These are phyloP conservation scores for Lasioglossum villosulum DNA, from an alignment of 2,888 invertebrate species.

Conservation along the genomic window DNA sequence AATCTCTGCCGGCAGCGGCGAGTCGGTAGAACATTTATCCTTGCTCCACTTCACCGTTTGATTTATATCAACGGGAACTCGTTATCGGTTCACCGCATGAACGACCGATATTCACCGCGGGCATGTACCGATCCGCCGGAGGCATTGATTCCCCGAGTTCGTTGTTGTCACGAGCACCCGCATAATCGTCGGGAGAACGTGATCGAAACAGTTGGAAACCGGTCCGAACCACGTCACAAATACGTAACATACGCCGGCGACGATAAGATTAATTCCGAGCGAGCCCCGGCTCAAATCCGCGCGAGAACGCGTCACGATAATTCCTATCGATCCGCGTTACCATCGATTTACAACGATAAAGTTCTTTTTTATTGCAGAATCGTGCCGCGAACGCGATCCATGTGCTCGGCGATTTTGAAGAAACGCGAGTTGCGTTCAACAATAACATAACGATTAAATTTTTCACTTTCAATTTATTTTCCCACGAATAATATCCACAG, in stretches of 20 bases:
- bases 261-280: constrained; percentile 1
- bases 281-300: background rate
- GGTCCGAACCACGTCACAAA: constrained; percentile 24
- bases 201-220: constrained; percentile 35
- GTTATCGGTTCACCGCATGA: constrained; percentile 36
- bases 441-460: too few species aligned
- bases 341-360: background rate
- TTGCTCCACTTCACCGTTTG: constrained; percentile 27
- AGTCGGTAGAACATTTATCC: background rate
- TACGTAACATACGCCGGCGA: background rate
- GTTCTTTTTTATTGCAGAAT: background rate
- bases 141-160: constrained; percentile 49
- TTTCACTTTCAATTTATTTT: too few species aligned
- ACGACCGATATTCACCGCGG: constrained; percentile 38
- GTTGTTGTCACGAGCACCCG: constrained; percentile 54
- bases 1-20: background rate
- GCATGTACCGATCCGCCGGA: constrained; percentile 20
- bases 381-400: background rate
- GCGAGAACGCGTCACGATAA: background rate
- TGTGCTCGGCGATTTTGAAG: background rate
- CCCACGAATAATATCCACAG: too few species aligned
- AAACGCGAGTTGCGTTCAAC: too few species aligned
- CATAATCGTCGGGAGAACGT: constrained; percentile 50
- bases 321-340: background rate
- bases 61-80: constrained; percentile 24